Evolutionary conservation across 1,140 invertebrate species (phyloP).

Genomic region (Nylanderia fulva): DNA sequence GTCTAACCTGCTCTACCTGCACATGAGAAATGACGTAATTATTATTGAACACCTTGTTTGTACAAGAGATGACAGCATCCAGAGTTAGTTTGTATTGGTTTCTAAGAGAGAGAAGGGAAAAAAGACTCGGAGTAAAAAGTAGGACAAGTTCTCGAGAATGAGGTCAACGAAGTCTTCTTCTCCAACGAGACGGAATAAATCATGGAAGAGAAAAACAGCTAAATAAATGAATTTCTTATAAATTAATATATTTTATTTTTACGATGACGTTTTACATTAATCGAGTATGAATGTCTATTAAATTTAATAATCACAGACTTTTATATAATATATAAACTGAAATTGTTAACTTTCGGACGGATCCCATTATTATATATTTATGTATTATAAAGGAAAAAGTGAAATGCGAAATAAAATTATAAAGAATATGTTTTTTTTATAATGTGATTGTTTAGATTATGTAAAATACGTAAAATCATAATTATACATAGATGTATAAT

Average conservation of each 20-base stretch:
- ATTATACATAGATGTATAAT: too few species aligned
- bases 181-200: slow-evolving; percentile 32
- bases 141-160: slow-evolving; percentile 79
- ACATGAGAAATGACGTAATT: too few species aligned
- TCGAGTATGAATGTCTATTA: neutral
- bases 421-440: too few species aligned
- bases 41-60: too few species aligned
- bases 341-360: too few species aligned
- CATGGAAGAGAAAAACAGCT: neutral
- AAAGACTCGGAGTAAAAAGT: slow-evolving; percentile 73
- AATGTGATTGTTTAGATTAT: too few species aligned
- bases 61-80: neutral
- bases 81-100: slow-evolving; percentile 18
- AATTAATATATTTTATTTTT: neutral
- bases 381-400: too few species aligned
- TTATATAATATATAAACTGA: too few species aligned
- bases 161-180: slow-evolving; percentile 66
- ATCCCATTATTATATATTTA: too few species aligned
- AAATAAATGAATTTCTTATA: neutral
- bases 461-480: too few species aligned
- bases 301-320: slow-evolving; percentile 14
- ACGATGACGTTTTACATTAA: neutral
- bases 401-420: too few species aligned
- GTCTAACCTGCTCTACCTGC: too few species aligned
- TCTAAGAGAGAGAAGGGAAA: neutral